Percentiles rank a stretch among this genome's conserved stretches.
Evolutionary conservation across 1,140 invertebrate species (phyloP).

Genomic region (Bombus huntii): DNA sequence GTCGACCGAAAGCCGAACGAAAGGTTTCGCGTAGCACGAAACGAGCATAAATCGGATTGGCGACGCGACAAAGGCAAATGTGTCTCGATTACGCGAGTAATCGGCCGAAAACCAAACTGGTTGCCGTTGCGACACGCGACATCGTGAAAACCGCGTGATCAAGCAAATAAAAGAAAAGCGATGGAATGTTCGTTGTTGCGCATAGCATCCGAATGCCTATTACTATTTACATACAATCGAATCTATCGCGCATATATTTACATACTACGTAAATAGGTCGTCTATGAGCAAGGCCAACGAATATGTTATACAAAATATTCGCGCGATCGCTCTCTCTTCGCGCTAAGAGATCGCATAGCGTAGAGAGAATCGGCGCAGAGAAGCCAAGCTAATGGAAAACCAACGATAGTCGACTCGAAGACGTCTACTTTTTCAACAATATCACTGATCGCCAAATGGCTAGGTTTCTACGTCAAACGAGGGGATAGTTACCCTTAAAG

Average conservation of each 20-base stretch:
- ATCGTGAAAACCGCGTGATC: too few relatives aligned
- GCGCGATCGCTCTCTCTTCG: not conserved
- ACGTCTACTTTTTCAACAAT: too few relatives aligned
- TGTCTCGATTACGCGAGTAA: conserved; percentile 48
- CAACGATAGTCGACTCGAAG: too few relatives aligned
- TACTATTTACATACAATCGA: conserved; percentile 72
- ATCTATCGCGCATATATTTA: conserved; percentile 67
- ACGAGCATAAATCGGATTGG: conserved; percentile 34
- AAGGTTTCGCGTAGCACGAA: conserved; percentile 28
- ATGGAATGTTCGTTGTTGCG: conserved; percentile 54
- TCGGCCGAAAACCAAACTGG: conserved; percentile 53
- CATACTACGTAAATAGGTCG: conserved; percentile 65
- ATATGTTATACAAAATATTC: conserved; percentile 66
- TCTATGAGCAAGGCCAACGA: conserved; percentile 58
- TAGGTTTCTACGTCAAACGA: too few relatives aligned
- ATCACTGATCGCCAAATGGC: too few relatives aligned
- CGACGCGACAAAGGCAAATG: conserved; percentile 29
- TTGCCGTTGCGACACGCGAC: not conserved
- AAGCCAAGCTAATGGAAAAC: too few relatives aligned
- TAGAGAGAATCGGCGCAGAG: too few relatives aligned
- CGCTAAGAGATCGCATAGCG: too few relatives aligned
- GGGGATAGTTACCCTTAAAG: too few relatives aligned
- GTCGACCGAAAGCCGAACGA: conserved; percentile 43
- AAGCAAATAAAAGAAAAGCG: conserved; percentile 21
- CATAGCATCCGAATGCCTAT: conserved; percentile 60